Evolutionary conservation across 1,140 invertebrate genomes (phyloP).

Genomic region (Yoshiicerus persimilis): DNA sequence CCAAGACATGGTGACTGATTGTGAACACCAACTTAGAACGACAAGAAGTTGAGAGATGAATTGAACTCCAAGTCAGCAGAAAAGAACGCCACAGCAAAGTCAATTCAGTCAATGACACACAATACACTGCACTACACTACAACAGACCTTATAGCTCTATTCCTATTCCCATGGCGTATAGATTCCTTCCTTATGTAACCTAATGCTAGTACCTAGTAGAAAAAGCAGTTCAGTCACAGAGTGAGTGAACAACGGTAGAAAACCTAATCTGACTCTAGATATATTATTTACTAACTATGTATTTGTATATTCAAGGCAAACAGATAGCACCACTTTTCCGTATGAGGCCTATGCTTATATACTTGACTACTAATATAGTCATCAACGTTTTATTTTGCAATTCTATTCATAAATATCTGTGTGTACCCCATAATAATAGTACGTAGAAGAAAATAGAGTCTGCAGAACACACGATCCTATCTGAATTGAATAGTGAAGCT

Average conservation of each 20-base stretch:
- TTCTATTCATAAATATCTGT: too few relatives aligned
- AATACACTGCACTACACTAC: background rate
- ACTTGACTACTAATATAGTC: too few relatives aligned
- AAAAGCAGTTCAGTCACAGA: background rate
- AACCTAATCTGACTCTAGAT: background rate
- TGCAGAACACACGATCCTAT: too few relatives aligned
- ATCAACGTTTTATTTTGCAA: too few relatives aligned
- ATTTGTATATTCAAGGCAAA: too few relatives aligned
- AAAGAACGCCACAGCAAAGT: background rate
- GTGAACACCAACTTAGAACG: background rate
- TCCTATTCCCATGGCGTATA: background rate
- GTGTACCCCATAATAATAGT: too few relatives aligned
- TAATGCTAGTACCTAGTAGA: background rate
- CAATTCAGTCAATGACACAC: background rate
- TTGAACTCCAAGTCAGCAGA: slow-evolving; percentile 10
- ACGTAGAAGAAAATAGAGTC: too few relatives aligned
- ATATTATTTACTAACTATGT: background rate
- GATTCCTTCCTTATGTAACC: background rate
- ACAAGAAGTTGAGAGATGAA: background rate
- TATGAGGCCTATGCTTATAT: too few relatives aligned
- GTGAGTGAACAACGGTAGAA: background rate
- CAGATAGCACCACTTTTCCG: too few relatives aligned
- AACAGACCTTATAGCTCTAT: background rate
- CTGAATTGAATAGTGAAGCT: too few relatives aligned
- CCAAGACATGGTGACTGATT: background rate